Evolutionary conservation across 2,797 vertebrate species (phyloP).

Genomic region (Orestias chungarensis): DNA sequence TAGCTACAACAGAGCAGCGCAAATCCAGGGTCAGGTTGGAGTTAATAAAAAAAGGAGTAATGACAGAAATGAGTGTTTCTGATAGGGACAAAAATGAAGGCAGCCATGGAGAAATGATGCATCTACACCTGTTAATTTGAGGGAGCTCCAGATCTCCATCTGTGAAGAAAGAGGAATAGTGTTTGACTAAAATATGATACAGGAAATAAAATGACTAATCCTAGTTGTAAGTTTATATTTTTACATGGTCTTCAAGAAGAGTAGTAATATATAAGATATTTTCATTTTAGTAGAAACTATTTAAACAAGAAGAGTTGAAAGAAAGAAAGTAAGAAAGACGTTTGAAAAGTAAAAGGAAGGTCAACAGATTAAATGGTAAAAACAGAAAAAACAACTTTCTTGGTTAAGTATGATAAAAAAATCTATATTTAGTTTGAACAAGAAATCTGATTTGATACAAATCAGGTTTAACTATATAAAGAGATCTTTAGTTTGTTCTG

Average conservation of each 20-base stretch:
- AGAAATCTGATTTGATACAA: too few relatives aligned
- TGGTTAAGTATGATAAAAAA: background rate
- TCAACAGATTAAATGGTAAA: background rate
- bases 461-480: too few relatives aligned
- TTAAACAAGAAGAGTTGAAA: background rate
- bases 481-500: too few relatives aligned
- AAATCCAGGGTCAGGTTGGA: constrained; percentile 39
- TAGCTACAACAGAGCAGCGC: constrained; percentile 28
- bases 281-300: too few relatives aligned
- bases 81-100: constrained; percentile 1
- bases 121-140: constrained; percentile 11
- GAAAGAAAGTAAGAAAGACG: background rate
- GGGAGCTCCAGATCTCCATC: background rate
- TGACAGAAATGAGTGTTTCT: background rate
- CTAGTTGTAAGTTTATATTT: background rate
- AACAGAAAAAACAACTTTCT: background rate
- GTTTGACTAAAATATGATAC: background rate
- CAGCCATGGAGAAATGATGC: constrained; percentile 4
- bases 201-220: background rate
- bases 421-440: background rate
- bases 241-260: background rate
- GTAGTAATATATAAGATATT: background rate
- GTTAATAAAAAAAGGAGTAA: constrained; percentile 13
- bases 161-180: background rate
- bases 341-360: background rate